These are phyloP conservation scores for Chrysocyon brachyurus DNA, from an alignment of 2,797 vertebrate genomes.

Conservation along the genomic window DNA sequence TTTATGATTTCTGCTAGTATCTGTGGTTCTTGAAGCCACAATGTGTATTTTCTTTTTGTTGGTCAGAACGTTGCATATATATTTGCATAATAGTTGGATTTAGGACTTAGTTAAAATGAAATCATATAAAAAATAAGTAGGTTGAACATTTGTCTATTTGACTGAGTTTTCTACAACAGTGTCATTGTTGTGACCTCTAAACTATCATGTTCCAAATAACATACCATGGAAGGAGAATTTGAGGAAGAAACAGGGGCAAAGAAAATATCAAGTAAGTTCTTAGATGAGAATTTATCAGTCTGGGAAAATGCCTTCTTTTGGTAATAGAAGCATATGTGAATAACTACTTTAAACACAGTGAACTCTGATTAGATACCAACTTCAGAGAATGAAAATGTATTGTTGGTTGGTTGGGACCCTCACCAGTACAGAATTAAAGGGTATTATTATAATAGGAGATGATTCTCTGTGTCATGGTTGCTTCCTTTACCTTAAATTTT, in stretches of 20 bases:
- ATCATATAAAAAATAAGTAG: background rate
- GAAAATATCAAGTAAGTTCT: background rate
- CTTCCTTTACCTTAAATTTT: conserved; percentile 75
- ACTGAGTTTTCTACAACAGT: background rate
- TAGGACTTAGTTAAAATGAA: conserved; percentile 58
- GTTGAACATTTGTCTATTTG: background rate
- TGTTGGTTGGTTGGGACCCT: conserved; percentile 67
- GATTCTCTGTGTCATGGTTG: conserved; percentile 59
- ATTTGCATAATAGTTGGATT: background rate
- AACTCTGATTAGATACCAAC: background rate
- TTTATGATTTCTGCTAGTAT: conserved; percentile 54
- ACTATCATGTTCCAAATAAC: background rate
- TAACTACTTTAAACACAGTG: conserved; percentile 65
- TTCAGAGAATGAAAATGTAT: conserved; percentile 8
- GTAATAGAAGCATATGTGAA: conserved; percentile 56
- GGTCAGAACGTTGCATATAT: background rate
- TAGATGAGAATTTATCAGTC: background rate
- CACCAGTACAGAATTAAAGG: conserved; percentile 77
- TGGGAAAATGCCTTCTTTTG: background rate
- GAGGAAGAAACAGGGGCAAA: conserved; percentile 9
- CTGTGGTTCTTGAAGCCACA: background rate
- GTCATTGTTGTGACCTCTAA: background rate
- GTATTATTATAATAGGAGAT: conserved; percentile 69
- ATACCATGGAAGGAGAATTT: background rate
- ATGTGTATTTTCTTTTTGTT: conserved; percentile 8